A percentile compares a stretch with the other conserved stretches of the same genome.
Conservation (phyloP, 2,113 vertebrate species). For the Chaenogobius annularis region DNA sequence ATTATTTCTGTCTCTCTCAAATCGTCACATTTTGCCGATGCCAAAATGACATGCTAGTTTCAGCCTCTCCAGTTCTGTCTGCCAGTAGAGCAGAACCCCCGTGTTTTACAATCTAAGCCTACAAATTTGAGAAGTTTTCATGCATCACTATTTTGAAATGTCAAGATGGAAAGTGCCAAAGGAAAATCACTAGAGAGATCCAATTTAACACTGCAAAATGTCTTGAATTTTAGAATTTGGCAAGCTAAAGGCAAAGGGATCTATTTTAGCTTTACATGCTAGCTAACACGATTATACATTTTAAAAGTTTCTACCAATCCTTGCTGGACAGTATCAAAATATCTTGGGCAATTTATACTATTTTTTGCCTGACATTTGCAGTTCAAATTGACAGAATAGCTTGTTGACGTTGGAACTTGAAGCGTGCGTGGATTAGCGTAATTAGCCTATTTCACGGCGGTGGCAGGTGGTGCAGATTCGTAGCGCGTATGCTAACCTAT, state of each 20-base stretch:
- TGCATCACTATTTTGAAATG: not conserved
- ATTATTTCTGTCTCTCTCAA: not conserved
- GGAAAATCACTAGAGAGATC: not conserved
- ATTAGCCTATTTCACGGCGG: constrained; percentile 6
- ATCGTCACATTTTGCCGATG: not conserved
- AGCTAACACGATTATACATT: not conserved
- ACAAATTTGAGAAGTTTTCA: not conserved
- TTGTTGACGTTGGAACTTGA: not conserved
- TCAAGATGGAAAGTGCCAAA: not conserved
- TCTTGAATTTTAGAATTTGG: not conserved
- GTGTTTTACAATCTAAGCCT: not conserved
- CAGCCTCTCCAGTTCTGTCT: not conserved
- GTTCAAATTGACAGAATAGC: not conserved
- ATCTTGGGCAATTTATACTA: not conserved
- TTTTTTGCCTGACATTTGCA: not conserved
- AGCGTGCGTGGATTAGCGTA: not conserved
- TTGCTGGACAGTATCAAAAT: not conserved
- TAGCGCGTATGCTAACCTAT: not conserved
- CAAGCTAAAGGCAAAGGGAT: not conserved
- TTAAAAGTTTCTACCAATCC: not conserved
- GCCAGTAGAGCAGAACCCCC: not conserved
- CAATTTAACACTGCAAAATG: not conserved
- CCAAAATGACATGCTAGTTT: not conserved
- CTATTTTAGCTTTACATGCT: not conserved
- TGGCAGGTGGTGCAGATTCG: constrained; percentile 3